Evolutionary conservation across 2,888 invertebrate genomes (phyloP).

Genomic region (Myopa testacea): DNA sequence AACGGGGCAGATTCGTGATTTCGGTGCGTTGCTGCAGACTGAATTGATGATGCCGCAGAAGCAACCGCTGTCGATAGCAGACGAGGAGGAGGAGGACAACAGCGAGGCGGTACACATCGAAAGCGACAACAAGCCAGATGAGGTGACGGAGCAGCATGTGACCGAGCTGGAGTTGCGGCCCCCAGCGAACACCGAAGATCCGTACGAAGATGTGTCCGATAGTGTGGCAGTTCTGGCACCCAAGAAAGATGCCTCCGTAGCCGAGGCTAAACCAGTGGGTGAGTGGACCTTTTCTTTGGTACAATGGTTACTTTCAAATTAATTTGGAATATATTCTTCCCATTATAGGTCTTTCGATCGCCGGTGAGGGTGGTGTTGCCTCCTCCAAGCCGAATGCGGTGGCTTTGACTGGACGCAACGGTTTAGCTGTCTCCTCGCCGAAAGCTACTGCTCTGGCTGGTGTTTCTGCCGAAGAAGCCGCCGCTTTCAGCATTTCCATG

Average conservation of each 20-base stretch:
- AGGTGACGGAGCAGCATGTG: conserved; percentile 59
- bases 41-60: conserved; percentile 53
- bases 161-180: conserved; percentile 62
- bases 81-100: conserved; percentile 49
- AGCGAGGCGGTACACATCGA: not conserved
- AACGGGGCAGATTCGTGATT: conserved; percentile 70
- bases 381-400: conserved; percentile 79
- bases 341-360: conserved; percentile 73
- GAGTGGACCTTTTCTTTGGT: conserved; percentile 51
- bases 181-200: conserved; percentile 61
- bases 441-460: conserved; percentile 82
- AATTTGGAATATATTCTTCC: not conserved
- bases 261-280: conserved; percentile 83
- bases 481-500: conserved; percentile 63
- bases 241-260: conserved; percentile 74
- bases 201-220: conserved; percentile 65
- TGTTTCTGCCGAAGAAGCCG: conserved; percentile 69
- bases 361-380: conserved; percentile 78
- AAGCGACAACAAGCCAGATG: conserved; percentile 50
- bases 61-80: conserved; percentile 39
- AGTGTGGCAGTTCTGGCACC: conserved; percentile 70
- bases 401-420: conserved; percentile 77
- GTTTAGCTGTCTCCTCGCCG: conserved; percentile 78
- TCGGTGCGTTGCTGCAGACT: conserved; percentile 68
- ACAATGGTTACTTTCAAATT: not conserved